Evolutionary conservation across 30 jellyfish, hydroid and myxozoan genomes (phyloP).

Genomic region (Aurelia aurita complex sp. Pacific): DNA sequence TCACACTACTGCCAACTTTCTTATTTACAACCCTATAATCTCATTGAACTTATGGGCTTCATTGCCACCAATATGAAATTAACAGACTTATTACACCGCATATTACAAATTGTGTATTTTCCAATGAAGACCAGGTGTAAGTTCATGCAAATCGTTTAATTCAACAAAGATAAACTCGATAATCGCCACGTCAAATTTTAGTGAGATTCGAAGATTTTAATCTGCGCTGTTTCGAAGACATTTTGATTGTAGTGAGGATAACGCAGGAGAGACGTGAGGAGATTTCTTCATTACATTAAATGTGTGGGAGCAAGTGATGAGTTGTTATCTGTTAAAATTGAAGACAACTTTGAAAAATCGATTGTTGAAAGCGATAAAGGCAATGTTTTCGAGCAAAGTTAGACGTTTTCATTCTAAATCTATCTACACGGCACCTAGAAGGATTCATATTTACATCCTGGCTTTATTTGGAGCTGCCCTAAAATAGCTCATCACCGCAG

Average conservation of each 20-base stretch:
- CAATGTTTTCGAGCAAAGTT: background rate
- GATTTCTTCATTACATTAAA: background rate
- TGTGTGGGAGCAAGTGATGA: background rate
- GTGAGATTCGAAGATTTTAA: constrained; percentile 55
- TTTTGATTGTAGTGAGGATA: background rate
- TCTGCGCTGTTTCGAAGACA: constrained; percentile 34
- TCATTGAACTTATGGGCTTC: constrained; percentile 62
- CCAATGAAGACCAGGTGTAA: constrained; percentile 49
- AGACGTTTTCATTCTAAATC: background rate
- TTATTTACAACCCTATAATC: constrained; percentile 46
- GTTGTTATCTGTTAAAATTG: background rate
- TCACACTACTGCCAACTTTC: constrained; percentile 48
- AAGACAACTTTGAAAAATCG: constrained; percentile 2
- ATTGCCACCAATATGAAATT: constrained; percentile 48
- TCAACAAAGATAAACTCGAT: constrained; percentile 59
- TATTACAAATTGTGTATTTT: constrained; percentile 48
- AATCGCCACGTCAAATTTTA: constrained; percentile 60
- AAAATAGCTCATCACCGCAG: too few relatives aligned
- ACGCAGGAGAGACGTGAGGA: background rate
- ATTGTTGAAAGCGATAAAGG: background rate
- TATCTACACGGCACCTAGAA: too few relatives aligned
- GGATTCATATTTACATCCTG: background rate
- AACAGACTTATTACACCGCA: constrained; percentile 63
- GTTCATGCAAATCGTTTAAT: constrained; percentile 14
- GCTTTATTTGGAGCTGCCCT: background rate